Percentiles rank a stretch among this genome's conserved stretches.
Evolutionary conservation across 2,797 vertebrate genomes (phyloP).

Genomic region (Karalla daura): DNA sequence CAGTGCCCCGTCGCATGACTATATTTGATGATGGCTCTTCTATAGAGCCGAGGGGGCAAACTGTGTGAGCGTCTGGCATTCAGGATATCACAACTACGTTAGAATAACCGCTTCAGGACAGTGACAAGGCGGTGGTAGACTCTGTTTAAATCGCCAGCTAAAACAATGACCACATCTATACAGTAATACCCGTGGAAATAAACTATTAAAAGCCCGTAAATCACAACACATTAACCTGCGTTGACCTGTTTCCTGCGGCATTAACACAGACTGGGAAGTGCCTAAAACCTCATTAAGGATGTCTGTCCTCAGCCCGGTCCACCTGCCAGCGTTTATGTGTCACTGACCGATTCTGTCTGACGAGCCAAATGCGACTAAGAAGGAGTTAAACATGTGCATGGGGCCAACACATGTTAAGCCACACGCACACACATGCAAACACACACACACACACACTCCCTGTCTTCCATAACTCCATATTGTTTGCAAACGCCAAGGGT

Average conservation of each 20-base stretch:
- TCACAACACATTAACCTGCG: slow-evolving; percentile 1
- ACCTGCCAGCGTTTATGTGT: slow-evolving; percentile 16
- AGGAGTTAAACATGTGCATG: slow-evolving; percentile 51
- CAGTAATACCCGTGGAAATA: not conserved
- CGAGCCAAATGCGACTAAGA: not conserved
- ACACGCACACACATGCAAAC: slow-evolving; percentile 56
- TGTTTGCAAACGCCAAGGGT: slow-evolving; percentile 73
- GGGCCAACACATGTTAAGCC: slow-evolving; percentile 58
- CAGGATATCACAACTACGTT: not conserved
- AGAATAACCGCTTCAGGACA: too few species aligned
- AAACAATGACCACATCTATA: not conserved
- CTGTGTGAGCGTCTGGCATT: not conserved
- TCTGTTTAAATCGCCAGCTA: too few species aligned
- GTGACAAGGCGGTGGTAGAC: too few species aligned
- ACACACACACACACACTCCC: slow-evolving; percentile 51
- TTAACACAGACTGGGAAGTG: not conserved
- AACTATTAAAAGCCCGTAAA: not conserved
- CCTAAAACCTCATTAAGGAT: slow-evolving; percentile 15
- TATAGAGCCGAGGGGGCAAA: not conserved
- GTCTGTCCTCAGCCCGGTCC: not conserved
- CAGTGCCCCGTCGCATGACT: slow-evolving; percentile 21
- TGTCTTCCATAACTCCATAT: slow-evolving; percentile 67
- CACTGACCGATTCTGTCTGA: slow-evolving; percentile 4
- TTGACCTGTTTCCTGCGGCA: not conserved
- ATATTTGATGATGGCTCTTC: not conserved